Base-by-base conservation (phyloP, 2,797 vertebrate genomes). In the Trematomus bernacchii region DNA sequence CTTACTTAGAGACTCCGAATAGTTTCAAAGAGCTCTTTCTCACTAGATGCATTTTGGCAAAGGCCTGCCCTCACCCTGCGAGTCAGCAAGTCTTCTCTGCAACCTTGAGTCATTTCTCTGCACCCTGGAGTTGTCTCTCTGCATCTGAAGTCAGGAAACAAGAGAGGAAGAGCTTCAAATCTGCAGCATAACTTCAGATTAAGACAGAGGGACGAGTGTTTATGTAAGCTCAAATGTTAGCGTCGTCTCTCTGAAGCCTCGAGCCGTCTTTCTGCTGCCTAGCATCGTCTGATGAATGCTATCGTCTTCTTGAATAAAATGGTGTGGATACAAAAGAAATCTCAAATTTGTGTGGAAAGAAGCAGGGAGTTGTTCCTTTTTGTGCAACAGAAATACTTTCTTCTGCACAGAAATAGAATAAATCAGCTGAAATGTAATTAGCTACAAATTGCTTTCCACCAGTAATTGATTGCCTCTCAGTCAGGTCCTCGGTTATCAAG, bases 241-340 rank as follows among this genome's bases (percentile, higher is more conserved):
- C 2, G 33, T 37, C 8, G 33, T 37, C 27, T 27, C 27, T 27
- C 27, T 27, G 27, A 27, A 27, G 27, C 27, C 27, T 27, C 27
- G 27, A 27, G 27, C 27, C 27, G 27, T 27, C 27, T 27, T 37
- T 37, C 33, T 9, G 33, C 33, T 7, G 33, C 33, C 33, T 37
- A 9, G 33, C 6, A 9, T 9, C 8, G 6, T 37, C 33, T 9
- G 33, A 37, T 37, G 33, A 33, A 37, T 37, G 33, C 8, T 37
- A 37, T 37, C 33, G 8, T 37, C 33, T 37, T 37, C 33, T 7
- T 37, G 33, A 37, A 37, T 37, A 37, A 23, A 52, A 75, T 69
- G 42, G 47, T 66, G 72, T 94, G 94, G 77, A 95, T 91, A 43
- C 95, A 65, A 65, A 96, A 91, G 9, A 74, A 94, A 92, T 65